Evolutionary conservation across 2,888 invertebrate species (phyloP).

Genomic region (Ypsolopha scabrella): DNA sequence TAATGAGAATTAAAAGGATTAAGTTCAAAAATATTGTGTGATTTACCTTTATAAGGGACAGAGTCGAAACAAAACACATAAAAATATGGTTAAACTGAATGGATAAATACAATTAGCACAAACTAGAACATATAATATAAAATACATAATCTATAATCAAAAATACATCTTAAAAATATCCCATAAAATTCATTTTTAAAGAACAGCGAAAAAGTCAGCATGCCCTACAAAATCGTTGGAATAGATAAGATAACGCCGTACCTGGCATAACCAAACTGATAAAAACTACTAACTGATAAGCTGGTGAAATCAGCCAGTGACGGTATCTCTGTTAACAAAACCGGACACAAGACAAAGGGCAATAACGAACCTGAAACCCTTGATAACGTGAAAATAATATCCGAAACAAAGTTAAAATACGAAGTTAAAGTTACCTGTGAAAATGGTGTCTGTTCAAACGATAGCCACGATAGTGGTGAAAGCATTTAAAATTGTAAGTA

Average conservation of each 20-base stretch:
- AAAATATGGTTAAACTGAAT: too few relatives aligned
- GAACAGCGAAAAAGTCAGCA: conserved; percentile 18
- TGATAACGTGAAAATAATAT: not conserved
- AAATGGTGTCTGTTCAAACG: conserved; percentile 85
- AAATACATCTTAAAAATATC: not conserved
- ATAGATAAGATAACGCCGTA: conserved; percentile 52
- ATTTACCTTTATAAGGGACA: too few relatives aligned
- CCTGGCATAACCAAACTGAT: conserved; percentile 31
- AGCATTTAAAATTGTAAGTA: conserved; percentile 84
- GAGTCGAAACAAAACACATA: too few relatives aligned
- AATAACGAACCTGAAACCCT: not conserved
- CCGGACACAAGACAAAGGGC: conserved; percentile 30
- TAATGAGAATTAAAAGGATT: too few relatives aligned
- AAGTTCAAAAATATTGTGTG: too few relatives aligned
- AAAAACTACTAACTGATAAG: conserved; percentile 42
- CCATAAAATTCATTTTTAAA: not conserved
- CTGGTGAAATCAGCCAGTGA: conserved; percentile 39
- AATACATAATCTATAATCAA: not conserved
- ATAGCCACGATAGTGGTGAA: conserved; percentile 86
- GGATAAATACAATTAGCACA: too few relatives aligned
- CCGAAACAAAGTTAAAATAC: not conserved
- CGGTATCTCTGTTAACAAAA: conserved; percentile 34
- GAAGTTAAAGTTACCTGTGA: conserved; percentile 20
- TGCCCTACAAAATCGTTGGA: conserved; percentile 59
- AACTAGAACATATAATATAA: too few relatives aligned